Conservation (phyloP, 2,797 vertebrate genomes). For the Rhyacichthys aspro region DNA sequence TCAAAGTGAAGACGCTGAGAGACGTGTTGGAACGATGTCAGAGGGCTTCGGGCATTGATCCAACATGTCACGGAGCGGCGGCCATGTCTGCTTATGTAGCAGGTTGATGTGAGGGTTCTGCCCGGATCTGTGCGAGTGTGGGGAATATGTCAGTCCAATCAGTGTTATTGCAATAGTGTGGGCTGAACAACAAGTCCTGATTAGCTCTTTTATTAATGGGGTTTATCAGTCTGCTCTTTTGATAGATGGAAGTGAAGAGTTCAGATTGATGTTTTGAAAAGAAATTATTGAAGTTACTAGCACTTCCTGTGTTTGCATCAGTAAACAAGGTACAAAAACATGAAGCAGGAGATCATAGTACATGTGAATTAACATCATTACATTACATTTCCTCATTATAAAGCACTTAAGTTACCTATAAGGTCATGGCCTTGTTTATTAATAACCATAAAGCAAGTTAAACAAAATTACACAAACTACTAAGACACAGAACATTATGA, state of each 20-base stretch:
- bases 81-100: slow-evolving; percentile 32
- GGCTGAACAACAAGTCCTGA: slow-evolving; percentile 17
- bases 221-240: slow-evolving; percentile 2
- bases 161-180: slow-evolving; percentile 8
- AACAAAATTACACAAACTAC: too few species aligned
- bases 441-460: too few species aligned
- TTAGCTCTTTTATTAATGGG: slow-evolving; percentile 14
- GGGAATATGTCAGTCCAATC: slow-evolving; percentile 14
- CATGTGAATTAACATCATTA: too few species aligned
- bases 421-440: too few species aligned
- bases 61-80: slow-evolving; percentile 31
- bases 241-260: not conserved
- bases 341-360: too few species aligned
- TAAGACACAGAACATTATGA: too few species aligned
- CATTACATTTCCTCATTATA: too few species aligned
- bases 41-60: slow-evolving; percentile 42
- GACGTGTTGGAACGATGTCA: slow-evolving; percentile 29
- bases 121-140: not conserved
- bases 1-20: slow-evolving; percentile 46
- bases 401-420: too few species aligned
- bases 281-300: too few species aligned
- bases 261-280: not conserved
- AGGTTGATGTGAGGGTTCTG: slow-evolving; percentile 4
- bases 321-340: too few species aligned
- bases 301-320: not conserved